phyloP scores from a whole-genome alignment of 2,888 invertebrate species.

The Tetanocera ferruginea region DNA sequence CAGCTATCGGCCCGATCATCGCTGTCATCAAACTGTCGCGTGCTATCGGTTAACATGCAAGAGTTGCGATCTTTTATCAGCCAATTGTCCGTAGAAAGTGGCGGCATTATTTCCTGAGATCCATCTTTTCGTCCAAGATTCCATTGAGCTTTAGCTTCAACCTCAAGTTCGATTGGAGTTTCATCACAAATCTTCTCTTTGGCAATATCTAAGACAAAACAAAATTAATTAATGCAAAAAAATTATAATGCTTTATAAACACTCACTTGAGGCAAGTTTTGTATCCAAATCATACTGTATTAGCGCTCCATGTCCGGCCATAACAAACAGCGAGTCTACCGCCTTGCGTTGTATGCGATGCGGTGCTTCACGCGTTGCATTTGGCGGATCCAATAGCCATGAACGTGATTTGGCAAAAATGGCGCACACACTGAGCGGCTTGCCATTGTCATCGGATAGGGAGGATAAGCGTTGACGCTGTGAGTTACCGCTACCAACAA shows the following conservation, averaged over 20 bases:
- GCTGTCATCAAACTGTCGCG: slow-evolving; percentile 63
- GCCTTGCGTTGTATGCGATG: slow-evolving; percentile 72
- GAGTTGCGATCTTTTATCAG: slow-evolving; percentile 71
- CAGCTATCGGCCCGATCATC: slow-evolving; percentile 84
- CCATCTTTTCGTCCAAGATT: slow-evolving; percentile 74
- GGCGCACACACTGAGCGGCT: slow-evolving; percentile 83
- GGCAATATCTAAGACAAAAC: slow-evolving; percentile 74
- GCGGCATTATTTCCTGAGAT: slow-evolving; percentile 79
- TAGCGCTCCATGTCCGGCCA: slow-evolving; percentile 89
- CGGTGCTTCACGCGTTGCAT: slow-evolving; percentile 67
- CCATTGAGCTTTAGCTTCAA: slow-evolving; percentile 93
- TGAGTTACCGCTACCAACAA: slow-evolving; percentile 43
- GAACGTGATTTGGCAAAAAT: slow-evolving; percentile 83
- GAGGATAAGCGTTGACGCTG: slow-evolving; percentile 79
- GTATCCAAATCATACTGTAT: slow-evolving; percentile 92
- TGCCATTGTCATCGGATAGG: slow-evolving; percentile 78
- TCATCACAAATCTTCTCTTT: slow-evolving; percentile 91
- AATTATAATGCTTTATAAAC: background rate
- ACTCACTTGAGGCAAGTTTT: slow-evolving; percentile 72
- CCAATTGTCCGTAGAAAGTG: slow-evolving; percentile 80
- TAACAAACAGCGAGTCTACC: slow-evolving; percentile 88
- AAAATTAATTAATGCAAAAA: background rate
- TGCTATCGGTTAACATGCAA: slow-evolving; percentile 62
- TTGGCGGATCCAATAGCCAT: slow-evolving; percentile 75
- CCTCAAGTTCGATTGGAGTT: slow-evolving; percentile 86